phyloP scores from a whole-genome alignment of 64 coral and sea anemone species.

The Montipora capricornis region DNA sequence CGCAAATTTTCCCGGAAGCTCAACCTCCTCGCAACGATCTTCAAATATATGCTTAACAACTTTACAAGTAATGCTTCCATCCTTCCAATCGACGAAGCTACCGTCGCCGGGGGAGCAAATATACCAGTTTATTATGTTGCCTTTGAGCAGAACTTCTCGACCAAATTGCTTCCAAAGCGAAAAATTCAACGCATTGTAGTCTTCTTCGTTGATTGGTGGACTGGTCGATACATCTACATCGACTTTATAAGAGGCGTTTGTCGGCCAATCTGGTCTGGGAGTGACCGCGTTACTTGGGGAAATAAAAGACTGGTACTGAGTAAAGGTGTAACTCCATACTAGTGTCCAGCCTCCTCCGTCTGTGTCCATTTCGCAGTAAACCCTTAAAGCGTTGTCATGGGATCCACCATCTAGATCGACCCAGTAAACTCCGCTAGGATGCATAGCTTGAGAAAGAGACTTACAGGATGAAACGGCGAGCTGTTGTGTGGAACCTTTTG shows the following conservation, averaged over 20 bases:
- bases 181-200: constrained; percentile 72
- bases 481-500: background rate
- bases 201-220: constrained; percentile 56
- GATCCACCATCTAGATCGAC: constrained; percentile 27
- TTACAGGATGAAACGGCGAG: constrained; percentile 9
- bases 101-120: constrained; percentile 43
- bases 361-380: constrained; percentile 34
- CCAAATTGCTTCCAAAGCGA: constrained; percentile 61
- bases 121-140: constrained; percentile 58
- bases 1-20: background rate
- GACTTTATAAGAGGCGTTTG: background rate
- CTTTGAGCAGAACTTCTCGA: constrained; percentile 65
- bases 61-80: constrained; percentile 41
- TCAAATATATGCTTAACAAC: background rate
- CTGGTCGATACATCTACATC: background rate
- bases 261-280: constrained; percentile 14
- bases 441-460: background rate
- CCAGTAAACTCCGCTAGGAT: constrained; percentile 32
- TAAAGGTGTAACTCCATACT: constrained; percentile 25
- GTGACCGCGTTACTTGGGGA: background rate
- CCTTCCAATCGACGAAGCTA: constrained; percentile 53
- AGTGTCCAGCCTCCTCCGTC: constrained; percentile 37
- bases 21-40: background rate
- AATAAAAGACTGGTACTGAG: background rate
- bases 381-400: constrained; percentile 30